Base-by-base conservation (phyloP, 2,797 vertebrate genomes). In the Xyrichtys novacula region DNA sequence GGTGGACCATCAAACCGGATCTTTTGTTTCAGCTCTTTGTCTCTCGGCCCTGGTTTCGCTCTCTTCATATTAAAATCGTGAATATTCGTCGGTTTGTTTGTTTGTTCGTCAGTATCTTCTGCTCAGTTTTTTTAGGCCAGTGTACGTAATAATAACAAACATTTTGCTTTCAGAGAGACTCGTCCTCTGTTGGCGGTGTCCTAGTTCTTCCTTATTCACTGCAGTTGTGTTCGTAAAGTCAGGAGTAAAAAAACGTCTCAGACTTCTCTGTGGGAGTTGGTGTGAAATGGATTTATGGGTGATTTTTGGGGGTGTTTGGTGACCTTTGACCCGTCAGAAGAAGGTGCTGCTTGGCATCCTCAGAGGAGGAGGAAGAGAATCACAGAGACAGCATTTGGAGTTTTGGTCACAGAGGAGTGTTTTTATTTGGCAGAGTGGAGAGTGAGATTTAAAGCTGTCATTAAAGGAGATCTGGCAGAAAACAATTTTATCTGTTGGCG, bases 351-450 rank as follows among this genome's bases (percentile, higher is more conserved):
- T 62, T 71, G 67, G 75, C 71, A 3, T 15, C 42, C 0, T 34
- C 12, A 43, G 44, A 16, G 0, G 34, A 3, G 25, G 29, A 56
- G 36, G 15, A 39, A 26, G 20, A 19, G 2, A 57, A 7, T 52
- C 47, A 42, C 46, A 34, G 23, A 53, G 25, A 71, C 49, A 63
- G 78, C 62, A 55, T 76, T 75, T 68, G 73, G 76, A 62, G 59
- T 58, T 77, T 71, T 48, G 39, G 60, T 59, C 47, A 60, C 62
- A 55, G 57, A 42, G 32, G 50, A 69, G 63, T 65, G 67, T 64
- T 79, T 81, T 68, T 50, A 68, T 76, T 71, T 82, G 79, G 76
- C 83, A 80, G 79, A 29, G 5, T 6, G 55, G 10, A 25, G 59
- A 52, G 72, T 65, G 62, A 71, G 56, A 74, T 22, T 49, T 56